Evolutionary conservation across 2,113 vertebrate species (phyloP).

Genomic region (Nicator chloris): DNA sequence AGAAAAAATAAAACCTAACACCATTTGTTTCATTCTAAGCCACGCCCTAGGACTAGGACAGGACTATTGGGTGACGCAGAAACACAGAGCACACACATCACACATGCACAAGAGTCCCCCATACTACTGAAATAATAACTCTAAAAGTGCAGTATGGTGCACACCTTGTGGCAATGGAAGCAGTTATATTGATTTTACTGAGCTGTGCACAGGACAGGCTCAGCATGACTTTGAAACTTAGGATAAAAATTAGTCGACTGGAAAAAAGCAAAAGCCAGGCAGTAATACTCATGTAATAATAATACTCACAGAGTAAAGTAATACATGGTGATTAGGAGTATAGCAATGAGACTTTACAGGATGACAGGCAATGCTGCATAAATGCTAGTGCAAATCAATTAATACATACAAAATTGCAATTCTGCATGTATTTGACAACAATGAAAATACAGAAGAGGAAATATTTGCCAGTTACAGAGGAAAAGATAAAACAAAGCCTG

Average conservation of each 20-base stretch:
- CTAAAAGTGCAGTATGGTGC: not conserved
- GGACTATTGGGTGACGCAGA: not conserved
- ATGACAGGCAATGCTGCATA: not conserved
- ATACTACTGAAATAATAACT: not conserved
- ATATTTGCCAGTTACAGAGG: not conserved
- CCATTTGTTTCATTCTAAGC: not conserved
- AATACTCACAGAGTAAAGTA: not conserved
- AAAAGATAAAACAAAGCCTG: not conserved
- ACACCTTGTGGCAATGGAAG: not conserved
- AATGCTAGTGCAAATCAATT: not conserved
- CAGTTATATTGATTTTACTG: not conserved
- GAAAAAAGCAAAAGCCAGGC: not conserved
- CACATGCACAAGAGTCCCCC: not conserved
- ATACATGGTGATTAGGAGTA: not conserved
- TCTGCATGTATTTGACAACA: not conserved
- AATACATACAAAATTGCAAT: not conserved
- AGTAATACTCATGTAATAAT: not conserved
- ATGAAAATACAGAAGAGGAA: not conserved
- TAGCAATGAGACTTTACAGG: not conserved
- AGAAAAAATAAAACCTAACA: not conserved
- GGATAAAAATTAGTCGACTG: not conserved
- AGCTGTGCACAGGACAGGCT: not conserved
- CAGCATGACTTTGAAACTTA: not conserved
- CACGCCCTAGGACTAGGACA: not conserved
- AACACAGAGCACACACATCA: not conserved